Evolutionary conservation across 2,113 vertebrate species (phyloP).

Genomic region (Eptesicus fuscus): DNA sequence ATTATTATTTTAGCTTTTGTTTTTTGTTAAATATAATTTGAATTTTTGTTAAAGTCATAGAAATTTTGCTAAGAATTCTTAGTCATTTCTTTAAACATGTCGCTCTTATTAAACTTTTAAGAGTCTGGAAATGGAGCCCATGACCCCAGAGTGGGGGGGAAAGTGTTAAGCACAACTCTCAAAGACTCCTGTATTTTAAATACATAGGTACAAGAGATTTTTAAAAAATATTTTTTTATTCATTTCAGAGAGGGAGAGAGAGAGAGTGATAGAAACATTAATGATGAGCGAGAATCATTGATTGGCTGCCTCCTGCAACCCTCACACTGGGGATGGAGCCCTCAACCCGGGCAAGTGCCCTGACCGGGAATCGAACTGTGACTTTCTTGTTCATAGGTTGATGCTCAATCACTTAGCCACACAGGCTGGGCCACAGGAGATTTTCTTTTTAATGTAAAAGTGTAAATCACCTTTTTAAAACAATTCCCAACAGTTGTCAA

Average conservation of each 20-base stretch:
- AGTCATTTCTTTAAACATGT: not conserved
- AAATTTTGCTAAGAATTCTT: not conserved
- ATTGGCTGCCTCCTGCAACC: no score
- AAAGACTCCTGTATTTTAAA: not conserved
- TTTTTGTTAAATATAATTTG: not conserved
- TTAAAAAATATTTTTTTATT: not conserved
- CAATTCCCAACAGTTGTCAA: not conserved
- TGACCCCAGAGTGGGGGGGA: not conserved
- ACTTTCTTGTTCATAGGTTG: no score
- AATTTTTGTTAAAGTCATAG: not conserved
- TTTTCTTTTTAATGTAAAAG: not conserved
- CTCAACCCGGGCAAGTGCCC: no score
- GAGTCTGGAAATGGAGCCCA: not conserved
- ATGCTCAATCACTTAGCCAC: no score
- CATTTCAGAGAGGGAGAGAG: no score
- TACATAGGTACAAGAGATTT: not conserved
- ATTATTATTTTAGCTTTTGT: not conserved
- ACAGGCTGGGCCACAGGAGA: no score
- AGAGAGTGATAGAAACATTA: no score
- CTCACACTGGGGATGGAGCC: no score
- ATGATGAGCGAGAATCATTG: no score
- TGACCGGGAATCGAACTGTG: no score
- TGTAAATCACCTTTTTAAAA: not conserved
- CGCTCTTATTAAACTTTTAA: not conserved
- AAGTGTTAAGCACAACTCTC: not conserved